Base-by-base conservation (phyloP, 2,888 invertebrate genomes). In the Euplagia quadripunctaria region DNA sequence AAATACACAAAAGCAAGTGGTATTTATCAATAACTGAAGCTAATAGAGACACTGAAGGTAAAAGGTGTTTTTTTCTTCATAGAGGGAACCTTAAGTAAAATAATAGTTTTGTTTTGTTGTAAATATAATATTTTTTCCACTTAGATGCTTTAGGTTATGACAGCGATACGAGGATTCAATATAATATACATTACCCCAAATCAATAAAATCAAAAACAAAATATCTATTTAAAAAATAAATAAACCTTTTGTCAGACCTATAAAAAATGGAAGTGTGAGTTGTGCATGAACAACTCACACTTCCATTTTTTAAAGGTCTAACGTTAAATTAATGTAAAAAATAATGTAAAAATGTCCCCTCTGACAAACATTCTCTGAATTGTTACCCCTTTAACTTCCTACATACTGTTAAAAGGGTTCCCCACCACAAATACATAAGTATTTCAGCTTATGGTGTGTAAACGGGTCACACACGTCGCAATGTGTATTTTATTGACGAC, bases 371-470 rank as follows among this genome's bases (percentile, higher is more conserved):
- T 58, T 20, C 20, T 20, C 9, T 20, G 12, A 58, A 20, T 58
- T 20, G 20, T 20, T 20, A 20, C 9, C 4, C n/a, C 11, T 58
- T 58, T 6, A 58, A 20, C 17, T 31, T 49, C 67, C 42, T 58
- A 68, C 68, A 58, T 68, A n/a, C 58, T 43, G 58, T 42, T 16
- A 58, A 43, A 58, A 31, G 66, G 20, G 46, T 68, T 65, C 55
- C 65, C n/a, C 31, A 16, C 16, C 49, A n/a, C n/a, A n/a, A n/a
- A n/a, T n/a, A n/a, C n/a, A n/a, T 49, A 68, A 74, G 71, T 71
- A 65, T 70, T 42, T 71, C 71, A 31, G 58, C 58, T 74, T 70
- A 77, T 65, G 72, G 68, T 31, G 68, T 75, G 64, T 17, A 79
- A 76, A 72, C 68, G 46, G 67, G 51, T 20, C 49, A 58, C 43